Base-by-base conservation (phyloP, 2,797 vertebrate species). In the Notamacropus eugenii region DNA sequence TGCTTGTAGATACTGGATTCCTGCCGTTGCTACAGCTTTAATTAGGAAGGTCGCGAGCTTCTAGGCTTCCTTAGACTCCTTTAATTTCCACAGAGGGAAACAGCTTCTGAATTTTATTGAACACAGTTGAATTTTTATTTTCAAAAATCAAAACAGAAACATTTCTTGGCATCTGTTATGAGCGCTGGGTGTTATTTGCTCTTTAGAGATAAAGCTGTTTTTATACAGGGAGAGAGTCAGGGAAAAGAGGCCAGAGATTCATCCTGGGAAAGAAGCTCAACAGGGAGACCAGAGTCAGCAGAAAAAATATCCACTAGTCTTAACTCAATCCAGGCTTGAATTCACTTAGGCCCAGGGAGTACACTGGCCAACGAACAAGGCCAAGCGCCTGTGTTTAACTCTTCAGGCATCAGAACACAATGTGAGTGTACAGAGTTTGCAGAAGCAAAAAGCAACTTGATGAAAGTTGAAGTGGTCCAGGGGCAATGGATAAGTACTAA, bases 41-140 rank as follows among this genome's bases (percentile, higher is more conserved):
- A 99, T 99, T 99, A 99, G 99, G 98, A 97, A 99, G 98, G 99
- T 99, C 98, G 99, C 98, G 99, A 99, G 99, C 99, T 99, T 98
- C 98, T 99, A 97, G 98, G 98, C 99, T 99, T 99, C 99, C 99
- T 99, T 98, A 99, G 99, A 99, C 99, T 98, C 98, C 99, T 99
- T 98, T 98, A 98, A 99, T 98, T 98, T 99, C 99, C 98, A 98
- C 98, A 98, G 99, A 99, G 99, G 99, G 99, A 99, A 99, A 98
- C 98, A 74, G 98, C 98, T 98, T 98, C 99, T 98, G 98, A 98
- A 98, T 99, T 99, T 99, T 99, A 99, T 99, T 99, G 99, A 99
- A 99, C 99, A 98, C 98, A 98, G 98, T 98, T 98, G 98, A 98
- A 99, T 99, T 99, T 99, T 99, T 98, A 99, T 99, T 99, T 98